These are phyloP conservation scores for Coremacera marginata DNA, from an alignment of 2,888 invertebrate genomes.

Conservation along the genomic window DNA sequence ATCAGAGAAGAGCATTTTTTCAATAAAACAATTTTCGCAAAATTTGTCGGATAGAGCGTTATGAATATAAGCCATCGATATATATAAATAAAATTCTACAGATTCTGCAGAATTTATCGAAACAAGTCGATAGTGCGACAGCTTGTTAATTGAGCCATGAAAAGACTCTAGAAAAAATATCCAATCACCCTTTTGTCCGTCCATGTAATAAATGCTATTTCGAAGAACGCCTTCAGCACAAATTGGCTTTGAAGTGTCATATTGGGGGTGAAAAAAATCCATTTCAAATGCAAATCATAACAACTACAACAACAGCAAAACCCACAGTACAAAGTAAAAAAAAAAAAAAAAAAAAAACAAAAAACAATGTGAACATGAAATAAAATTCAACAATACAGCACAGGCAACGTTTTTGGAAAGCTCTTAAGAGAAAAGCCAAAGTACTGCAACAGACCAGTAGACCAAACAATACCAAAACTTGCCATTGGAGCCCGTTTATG, in stretches of 20 bases:
- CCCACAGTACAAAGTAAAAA: constrained; percentile 17
- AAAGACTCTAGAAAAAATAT: not conserved
- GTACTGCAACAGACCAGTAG: not conserved
- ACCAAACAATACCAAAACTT: not conserved
- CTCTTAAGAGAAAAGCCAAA: not conserved
- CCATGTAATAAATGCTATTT: not conserved
- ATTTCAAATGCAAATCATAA: constrained; percentile 51
- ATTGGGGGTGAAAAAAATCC: constrained; percentile 35
- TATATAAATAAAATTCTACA: too few species aligned
- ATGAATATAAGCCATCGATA: too few species aligned
- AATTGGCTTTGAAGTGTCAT: constrained; percentile 38
- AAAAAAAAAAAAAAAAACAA: constrained; percentile 10
- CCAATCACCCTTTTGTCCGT: constrained; percentile 7
- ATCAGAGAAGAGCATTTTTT: too few species aligned
- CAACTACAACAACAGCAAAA: constrained; percentile 38
- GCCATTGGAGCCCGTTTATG: not conserved
- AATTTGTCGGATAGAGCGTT: too few species aligned
- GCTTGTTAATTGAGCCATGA: constrained; percentile 4
- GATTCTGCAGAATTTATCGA: too few species aligned
- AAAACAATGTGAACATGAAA: too few species aligned
- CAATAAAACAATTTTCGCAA: too few species aligned
- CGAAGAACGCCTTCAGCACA: constrained; percentile 18
- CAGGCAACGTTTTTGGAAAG: not conserved
- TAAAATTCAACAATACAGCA: not conserved
- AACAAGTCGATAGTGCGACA: not conserved